Evolutionary conservation across 1,140 invertebrate species (phyloP).

Genomic region (Bathynomus jamesi): DNA sequence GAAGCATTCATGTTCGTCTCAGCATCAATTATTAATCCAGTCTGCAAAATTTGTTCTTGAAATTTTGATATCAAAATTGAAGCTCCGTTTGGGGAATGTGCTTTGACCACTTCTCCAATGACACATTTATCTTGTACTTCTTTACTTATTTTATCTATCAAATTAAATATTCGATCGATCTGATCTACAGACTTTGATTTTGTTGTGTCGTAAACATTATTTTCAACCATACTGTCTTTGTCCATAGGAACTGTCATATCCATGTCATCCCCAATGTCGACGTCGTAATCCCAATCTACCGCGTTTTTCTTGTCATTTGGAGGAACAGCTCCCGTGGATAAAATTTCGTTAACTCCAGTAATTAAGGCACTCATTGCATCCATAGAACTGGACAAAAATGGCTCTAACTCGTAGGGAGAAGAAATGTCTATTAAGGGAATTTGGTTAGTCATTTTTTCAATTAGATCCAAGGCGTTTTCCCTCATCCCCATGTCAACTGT

Average conservation of each 20-base stretch:
- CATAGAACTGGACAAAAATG: constrained; percentile 1
- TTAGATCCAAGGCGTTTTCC: background rate
- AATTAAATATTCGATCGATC: constrained; percentile 2
- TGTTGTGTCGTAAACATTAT: constrained; percentile 6
- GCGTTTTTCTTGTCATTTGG: constrained; percentile 1
- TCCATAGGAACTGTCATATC: constrained; percentile 9
- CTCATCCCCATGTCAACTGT: constrained; percentile 1
- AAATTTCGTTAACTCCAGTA: background rate
- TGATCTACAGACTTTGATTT: constrained; percentile 2
- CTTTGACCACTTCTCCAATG: constrained; percentile 4
- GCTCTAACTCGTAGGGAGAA: constrained; percentile 8
- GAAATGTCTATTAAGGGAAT: background rate
- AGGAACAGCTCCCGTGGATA: constrained; percentile 5
- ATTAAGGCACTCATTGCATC: constrained; percentile 6
- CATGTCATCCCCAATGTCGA: constrained; percentile 6
- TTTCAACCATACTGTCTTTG: background rate
- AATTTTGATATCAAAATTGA: constrained; percentile 15
- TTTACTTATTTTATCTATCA: constrained; percentile 2
- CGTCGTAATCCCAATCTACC: constrained; percentile 7
- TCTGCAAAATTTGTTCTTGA: background rate
- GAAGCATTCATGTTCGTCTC: background rate
- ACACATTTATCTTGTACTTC: constrained; percentile 5
- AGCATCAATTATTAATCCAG: constrained; percentile 8
- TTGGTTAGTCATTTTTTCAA: background rate
- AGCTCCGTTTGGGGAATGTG: constrained; percentile 8